Base-by-base conservation (phyloP, 1,140 invertebrate genomes). In the Zaprionus africanus region DNA sequence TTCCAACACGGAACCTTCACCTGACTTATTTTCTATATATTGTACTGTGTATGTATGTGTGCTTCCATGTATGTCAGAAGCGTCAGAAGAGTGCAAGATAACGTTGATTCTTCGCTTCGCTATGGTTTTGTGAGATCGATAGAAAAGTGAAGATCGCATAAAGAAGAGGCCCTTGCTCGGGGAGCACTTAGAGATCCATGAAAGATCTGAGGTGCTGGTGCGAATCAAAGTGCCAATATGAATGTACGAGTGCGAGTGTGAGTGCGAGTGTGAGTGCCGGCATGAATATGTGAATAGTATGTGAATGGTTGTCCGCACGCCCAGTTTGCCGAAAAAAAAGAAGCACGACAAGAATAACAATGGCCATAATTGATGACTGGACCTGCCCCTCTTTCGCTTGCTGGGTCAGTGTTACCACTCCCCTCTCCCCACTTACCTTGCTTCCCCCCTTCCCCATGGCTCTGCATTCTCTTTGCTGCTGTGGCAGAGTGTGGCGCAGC, bases 291-390 rank as follows among this genome's bases (percentile, higher is more conserved):
- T 28, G 26, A 46, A 38, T 12, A 17, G 4, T 34, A 41, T 64
- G 22, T 51, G 54, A 60, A 24, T 66, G 63, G 24, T 53, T 57
- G 51, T 64, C 26, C 24, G 67, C 51, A 56, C 51, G 59, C 36
- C 60, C 31, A 64, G 41, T 49, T 49, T 22, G 63, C 49, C 22
- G 60, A 59, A 49, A 60, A 51, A 56, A 19, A 49, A 54, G 31
- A 41, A 41, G 17, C 65, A 61, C 61, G 59, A 51, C 28, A 38
- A 58, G 58, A 58, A 59, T 76, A 70, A 76, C 66, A 76, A 76
- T 59, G 41, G 73, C 43, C 51, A 70, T 70, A 70, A 76, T 70
- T 70, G 53, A 63, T 59, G 59, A 59, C 63, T 59, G 54, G 54
- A 38, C 49, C 46, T 31, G 24, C 36, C 51, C 57, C 57, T 59